A percentile compares a stretch with the other conserved stretches of the same genome.
Conservation (phyloP, 2,113 vertebrate genomes). For the Neogobius melanostomus region DNA sequence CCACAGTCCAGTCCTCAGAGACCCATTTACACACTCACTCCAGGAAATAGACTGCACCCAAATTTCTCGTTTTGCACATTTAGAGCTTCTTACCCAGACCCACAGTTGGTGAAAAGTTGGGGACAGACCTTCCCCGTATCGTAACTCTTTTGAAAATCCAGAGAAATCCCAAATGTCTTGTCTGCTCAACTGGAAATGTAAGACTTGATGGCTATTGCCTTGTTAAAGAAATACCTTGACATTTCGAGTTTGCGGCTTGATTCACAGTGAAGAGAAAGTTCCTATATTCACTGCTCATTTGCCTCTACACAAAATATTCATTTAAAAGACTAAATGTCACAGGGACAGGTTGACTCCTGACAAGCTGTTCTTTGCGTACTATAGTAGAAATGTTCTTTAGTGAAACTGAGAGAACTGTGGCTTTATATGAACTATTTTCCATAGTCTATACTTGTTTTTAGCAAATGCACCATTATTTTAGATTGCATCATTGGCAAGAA, state of each 20-base stretch:
- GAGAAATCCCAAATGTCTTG: conserved; percentile 37
- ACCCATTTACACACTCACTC: conserved; percentile 65
- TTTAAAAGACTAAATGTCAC: conserved; percentile 8
- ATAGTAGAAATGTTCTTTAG: neutral
- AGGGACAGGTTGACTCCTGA: conserved; percentile 1
- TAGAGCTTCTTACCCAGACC: conserved; percentile 38
- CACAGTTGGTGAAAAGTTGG: conserved; percentile 30
- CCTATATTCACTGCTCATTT: conserved; percentile 19
- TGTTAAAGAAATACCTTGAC: conserved; percentile 55
- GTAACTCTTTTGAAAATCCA: conserved; percentile 47
- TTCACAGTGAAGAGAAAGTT: conserved; percentile 25
- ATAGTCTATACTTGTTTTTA: neutral
- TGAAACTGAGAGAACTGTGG: neutral
- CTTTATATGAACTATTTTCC: neutral
- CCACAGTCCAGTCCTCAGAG: conserved; percentile 55
- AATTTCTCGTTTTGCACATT: conserved; percentile 53
- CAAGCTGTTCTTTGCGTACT: neutral
- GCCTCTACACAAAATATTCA: conserved; percentile 13
- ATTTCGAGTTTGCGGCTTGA: conserved; percentile 37
- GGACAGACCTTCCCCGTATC: conserved; percentile 24
- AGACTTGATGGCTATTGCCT: conserved; percentile 39
- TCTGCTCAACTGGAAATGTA: conserved; percentile 37
- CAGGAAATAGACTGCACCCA: conserved; percentile 56
- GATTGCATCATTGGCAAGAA: neutral
- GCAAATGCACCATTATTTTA: neutral